Percentiles rank a stretch among this genome's conserved stretches.
phyloP scores from a whole-genome alignment of 2,113 vertebrate species.

The Ceuthmochares aereus region DNA sequence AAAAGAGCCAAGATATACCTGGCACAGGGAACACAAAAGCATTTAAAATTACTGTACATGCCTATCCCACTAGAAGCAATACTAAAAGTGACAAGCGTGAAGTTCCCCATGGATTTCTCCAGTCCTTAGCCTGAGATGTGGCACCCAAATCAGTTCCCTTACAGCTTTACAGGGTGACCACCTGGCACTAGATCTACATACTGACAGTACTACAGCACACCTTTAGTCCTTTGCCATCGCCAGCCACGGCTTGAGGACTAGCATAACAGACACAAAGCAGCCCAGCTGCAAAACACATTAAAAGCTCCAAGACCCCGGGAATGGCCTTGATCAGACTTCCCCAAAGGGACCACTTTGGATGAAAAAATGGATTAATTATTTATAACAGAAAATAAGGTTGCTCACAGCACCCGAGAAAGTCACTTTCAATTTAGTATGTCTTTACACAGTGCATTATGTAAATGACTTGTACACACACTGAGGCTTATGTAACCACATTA shows the following conservation, averaged over 20 bases:
- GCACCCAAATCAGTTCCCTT: not conserved
- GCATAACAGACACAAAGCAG: slow-evolving; percentile 8
- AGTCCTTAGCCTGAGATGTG: not conserved
- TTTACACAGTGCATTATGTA: not conserved
- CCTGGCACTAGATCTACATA: not conserved
- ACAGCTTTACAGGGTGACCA: not conserved
- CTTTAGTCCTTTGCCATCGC: not conserved
- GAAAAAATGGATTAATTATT: slow-evolving; percentile 57
- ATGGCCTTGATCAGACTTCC: slow-evolving; percentile 32
- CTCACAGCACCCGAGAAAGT: not conserved
- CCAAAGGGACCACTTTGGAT: slow-evolving; percentile 16
- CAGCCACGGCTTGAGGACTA: not conserved
- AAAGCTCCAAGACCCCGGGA: slow-evolving; percentile 36
- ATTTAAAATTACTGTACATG: not conserved
- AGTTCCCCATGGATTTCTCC: not conserved
- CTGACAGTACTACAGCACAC: not conserved
- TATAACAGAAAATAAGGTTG: slow-evolving; percentile 51
- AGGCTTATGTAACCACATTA: not conserved
- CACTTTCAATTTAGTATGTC: not conserved
- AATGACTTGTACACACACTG: not conserved
- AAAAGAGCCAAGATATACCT: not conserved
- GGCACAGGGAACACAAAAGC: not conserved
- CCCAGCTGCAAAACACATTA: slow-evolving; percentile 57
- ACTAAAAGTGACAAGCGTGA: not conserved
- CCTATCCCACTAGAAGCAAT: not conserved